Evolutionary conservation across 2,113 vertebrate species (phyloP).

Genomic region (Anarhynchus alexandrinus): DNA sequence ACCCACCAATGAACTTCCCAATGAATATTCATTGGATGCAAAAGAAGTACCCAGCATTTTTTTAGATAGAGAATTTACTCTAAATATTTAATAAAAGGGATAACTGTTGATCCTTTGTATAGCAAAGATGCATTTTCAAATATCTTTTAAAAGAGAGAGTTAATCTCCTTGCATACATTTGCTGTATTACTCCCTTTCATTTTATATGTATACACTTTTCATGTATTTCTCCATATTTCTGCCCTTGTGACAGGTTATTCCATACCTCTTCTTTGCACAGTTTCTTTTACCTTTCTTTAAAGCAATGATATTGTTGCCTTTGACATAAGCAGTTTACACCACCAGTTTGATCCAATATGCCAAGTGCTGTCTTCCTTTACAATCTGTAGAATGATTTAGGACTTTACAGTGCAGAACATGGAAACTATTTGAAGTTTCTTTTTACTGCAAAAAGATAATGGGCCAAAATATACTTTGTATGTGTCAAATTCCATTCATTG

Average conservation of each 20-base stretch:
- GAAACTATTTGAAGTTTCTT: neutral
- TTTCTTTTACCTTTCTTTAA: neutral
- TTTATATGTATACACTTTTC: neutral
- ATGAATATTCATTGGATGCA: constrained; percentile 76
- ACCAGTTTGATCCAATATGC: neutral
- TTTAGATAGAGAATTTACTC: constrained; percentile 43
- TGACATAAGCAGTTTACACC: neutral
- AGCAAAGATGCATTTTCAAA: neutral
- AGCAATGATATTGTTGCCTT: neutral
- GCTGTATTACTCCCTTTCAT: neutral
- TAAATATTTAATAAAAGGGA: constrained; percentile 54
- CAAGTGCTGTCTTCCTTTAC: neutral
- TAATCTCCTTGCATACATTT: neutral
- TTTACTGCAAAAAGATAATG: neutral
- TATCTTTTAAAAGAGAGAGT: neutral
- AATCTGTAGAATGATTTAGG: neutral
- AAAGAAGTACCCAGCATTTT: constrained; percentile 62
- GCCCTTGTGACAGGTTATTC: neutral
- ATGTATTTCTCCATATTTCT: neutral
- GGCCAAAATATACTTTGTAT: neutral
- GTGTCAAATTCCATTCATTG: neutral
- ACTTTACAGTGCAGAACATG: neutral
- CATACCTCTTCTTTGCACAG: neutral
- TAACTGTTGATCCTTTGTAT: neutral
- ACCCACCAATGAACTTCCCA: constrained; percentile 70